These are phyloP conservation scores for Hesperia comma DNA, from an alignment of 2,888 invertebrate genomes.

Conservation along the genomic window DNA sequence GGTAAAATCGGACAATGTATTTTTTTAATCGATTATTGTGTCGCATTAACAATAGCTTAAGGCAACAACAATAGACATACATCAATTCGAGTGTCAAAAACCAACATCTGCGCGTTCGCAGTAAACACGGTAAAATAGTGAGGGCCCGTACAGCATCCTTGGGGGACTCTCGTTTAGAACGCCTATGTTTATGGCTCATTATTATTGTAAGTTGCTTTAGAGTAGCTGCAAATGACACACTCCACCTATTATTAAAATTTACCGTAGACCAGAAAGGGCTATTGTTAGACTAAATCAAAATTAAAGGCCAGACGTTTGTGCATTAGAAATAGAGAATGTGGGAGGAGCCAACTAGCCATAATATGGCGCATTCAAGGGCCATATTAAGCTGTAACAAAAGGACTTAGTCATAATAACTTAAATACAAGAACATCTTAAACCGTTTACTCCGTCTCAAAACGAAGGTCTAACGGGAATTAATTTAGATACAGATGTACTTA, in stretches of 20 bases:
- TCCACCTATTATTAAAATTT: slow-evolving; percentile 79
- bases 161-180: slow-evolving; percentile 67
- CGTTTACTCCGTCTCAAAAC: neutral
- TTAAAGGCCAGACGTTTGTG: slow-evolving; percentile 50
- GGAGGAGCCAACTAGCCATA: slow-evolving; percentile 30
- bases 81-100: slow-evolving; percentile 84
- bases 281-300: slow-evolving; percentile 72
- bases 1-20: slow-evolving; percentile 65
- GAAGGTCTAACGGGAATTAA: neutral
- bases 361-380: slow-evolving; percentile 32
- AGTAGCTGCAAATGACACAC: slow-evolving; percentile 81
- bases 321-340: slow-evolving; percentile 27
- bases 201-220: slow-evolving; percentile 78
- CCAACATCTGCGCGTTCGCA: slow-evolving; percentile 82
- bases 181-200: slow-evolving; percentile 81
- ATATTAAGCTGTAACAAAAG: slow-evolving; percentile 30
- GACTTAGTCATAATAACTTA: slow-evolving; percentile 23
- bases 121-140: slow-evolving; percentile 74
- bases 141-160: slow-evolving; percentile 70
- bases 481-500: neutral
- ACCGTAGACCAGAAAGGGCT: slow-evolving; percentile 64
- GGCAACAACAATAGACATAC: slow-evolving; percentile 75
- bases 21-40: slow-evolving; percentile 73
- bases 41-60: slow-evolving; percentile 67
- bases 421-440: slow-evolving; percentile 12